Percentiles rank a stretch among this genome's conserved stretches.
Evolutionary conservation across 2,113 vertebrate species (phyloP).

Genomic region (Nothocercus julius): DNA sequence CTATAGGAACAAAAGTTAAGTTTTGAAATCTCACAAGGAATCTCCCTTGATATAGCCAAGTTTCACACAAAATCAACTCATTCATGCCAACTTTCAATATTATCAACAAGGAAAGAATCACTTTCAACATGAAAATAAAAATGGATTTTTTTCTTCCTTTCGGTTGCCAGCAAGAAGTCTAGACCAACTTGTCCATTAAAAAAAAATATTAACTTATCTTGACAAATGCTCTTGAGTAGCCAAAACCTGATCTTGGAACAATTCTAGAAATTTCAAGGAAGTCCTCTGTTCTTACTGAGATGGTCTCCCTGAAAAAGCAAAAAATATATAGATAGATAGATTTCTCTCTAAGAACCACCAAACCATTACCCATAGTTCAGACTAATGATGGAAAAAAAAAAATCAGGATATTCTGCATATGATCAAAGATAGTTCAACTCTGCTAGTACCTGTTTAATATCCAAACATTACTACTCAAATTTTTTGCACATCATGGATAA

Average conservation of each 20-base stretch:
- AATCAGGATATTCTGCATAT: neutral
- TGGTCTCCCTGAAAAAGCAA: neutral
- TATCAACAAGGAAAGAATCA: neutral
- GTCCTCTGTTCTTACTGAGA: neutral
- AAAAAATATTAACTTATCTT: neutral
- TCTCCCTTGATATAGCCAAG: neutral
- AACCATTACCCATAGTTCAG: neutral
- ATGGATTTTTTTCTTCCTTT: neutral
- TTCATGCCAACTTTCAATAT: no score
- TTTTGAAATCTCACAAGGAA: neutral
- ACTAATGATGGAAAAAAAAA: neutral
- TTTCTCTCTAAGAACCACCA: neutral
- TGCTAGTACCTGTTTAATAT: neutral
- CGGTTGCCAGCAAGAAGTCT: neutral
- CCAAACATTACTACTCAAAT: neutral
- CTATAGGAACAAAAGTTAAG: neutral
- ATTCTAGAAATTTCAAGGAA: neutral
- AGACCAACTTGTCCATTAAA: neutral
- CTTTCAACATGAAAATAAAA: neutral
- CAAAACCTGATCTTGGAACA: neutral
- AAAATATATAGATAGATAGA: accelerated
- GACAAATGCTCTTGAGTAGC: neutral
- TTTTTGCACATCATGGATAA: neutral
- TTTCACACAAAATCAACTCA: neutral
- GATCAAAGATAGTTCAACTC: neutral